A percentile compares a stretch with the other conserved stretches of the same genome.
These are phyloP conservation scores for Lasioglossum malachurum DNA, from an alignment of 2,888 invertebrate species.

Conservation along the genomic window DNA sequence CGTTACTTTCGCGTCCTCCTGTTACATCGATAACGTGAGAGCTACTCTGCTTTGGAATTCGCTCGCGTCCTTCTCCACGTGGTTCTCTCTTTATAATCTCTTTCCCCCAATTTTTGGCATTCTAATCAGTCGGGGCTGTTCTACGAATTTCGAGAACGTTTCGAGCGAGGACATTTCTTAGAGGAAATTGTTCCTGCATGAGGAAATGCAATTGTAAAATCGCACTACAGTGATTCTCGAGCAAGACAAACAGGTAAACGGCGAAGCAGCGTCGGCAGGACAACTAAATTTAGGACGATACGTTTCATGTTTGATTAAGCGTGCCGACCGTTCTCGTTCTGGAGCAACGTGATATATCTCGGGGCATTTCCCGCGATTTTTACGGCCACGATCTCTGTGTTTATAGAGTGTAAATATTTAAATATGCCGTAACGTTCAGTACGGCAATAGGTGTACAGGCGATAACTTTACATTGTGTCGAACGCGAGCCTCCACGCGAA, in stretches of 20 bases:
- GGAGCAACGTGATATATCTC: slow-evolving; percentile 37
- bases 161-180: background rate
- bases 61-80: background rate
- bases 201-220: background rate
- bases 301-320: slow-evolving; percentile 37
- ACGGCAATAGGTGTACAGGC: slow-evolving; percentile 33
- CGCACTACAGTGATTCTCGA: background rate
- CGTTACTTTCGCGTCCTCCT: slow-evolving; percentile 25
- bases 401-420: slow-evolving; percentile 71
- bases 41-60: slow-evolving; percentile 19
- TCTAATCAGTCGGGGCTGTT: background rate
- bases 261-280: background rate
- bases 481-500: background rate
- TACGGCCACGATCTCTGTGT: slow-evolving; percentile 56
- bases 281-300: background rate
- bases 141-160: background rate
- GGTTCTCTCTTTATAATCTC: background rate
- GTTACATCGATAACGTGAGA: slow-evolving; percentile 38
- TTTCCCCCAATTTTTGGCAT: background rate
- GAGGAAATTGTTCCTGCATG: background rate
- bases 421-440: slow-evolving; percentile 60
- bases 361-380: slow-evolving; percentile 52
- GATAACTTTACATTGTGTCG: slow-evolving; percentile 42
- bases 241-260: background rate
- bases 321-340: slow-evolving; percentile 16